Evolutionary conservation across 2,113 vertebrate species (phyloP).

Genomic region (Myiozetetes cayanensis): DNA sequence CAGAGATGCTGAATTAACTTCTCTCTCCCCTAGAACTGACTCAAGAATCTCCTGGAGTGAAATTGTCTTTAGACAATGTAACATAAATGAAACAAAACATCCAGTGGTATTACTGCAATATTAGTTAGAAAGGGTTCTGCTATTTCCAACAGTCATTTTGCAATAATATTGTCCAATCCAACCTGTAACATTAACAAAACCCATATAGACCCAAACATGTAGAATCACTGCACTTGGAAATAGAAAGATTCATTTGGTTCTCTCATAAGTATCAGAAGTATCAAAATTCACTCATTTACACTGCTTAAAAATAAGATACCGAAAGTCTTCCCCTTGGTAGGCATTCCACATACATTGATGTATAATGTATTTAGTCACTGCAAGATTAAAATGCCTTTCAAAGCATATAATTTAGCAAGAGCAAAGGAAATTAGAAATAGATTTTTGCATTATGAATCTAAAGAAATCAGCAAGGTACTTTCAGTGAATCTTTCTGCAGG

Average conservation of each 20-base stretch:
- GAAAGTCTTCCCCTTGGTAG: background rate
- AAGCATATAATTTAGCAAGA: background rate
- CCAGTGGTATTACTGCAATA: too few relatives aligned
- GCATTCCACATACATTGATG: background rate
- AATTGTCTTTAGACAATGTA: background rate
- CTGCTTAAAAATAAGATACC: background rate
- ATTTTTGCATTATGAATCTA: constrained; percentile 6
- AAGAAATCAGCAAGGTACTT: background rate
- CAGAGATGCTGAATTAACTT: background rate
- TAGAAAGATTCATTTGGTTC: background rate
- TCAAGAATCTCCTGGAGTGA: background rate
- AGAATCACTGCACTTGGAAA: background rate
- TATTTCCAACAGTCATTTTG: background rate
- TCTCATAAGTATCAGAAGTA: background rate
- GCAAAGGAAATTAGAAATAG: constrained; percentile 13
- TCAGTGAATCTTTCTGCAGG: background rate
- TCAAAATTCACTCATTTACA: background rate
- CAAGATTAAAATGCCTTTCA: background rate
- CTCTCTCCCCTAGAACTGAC: background rate
- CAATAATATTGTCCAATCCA: background rate
- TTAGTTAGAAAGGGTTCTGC: background rate
- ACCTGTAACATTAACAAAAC: background rate
- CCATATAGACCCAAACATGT: background rate
- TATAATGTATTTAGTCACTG: background rate
- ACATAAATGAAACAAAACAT: background rate